Conservation (phyloP, 2,113 vertebrate species). For the Gallinago paraguaiae region DNA sequence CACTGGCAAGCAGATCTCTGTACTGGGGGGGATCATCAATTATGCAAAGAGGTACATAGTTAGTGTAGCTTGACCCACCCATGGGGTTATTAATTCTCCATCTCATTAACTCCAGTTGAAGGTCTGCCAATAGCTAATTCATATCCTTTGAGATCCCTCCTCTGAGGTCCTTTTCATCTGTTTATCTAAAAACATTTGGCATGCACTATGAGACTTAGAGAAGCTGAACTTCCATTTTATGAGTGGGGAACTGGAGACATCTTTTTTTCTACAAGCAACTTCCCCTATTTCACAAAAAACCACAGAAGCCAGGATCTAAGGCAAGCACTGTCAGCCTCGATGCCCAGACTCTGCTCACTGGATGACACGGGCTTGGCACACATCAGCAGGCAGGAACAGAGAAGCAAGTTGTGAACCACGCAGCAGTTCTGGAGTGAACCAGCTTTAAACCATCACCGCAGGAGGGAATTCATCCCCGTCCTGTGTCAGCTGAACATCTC, state of each 20-base stretch:
- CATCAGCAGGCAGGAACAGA: background rate
- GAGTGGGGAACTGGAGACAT: rapidly evolving
- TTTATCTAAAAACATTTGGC: background rate
- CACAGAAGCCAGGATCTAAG: background rate
- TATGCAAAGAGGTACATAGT: conserved; percentile 2
- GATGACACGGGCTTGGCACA: background rate
- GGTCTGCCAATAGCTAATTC: background rate
- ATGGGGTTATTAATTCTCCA: background rate
- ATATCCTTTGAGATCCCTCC: background rate
- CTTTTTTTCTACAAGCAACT: background rate
- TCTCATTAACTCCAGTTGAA: conserved; percentile 6
- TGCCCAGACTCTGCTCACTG: background rate
- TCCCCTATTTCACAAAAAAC: background rate
- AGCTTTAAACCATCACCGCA: background rate
- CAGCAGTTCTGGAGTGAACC: background rate
- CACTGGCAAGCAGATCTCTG: background rate
- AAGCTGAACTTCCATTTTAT: background rate
- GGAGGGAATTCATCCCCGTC: background rate
- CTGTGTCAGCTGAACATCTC: background rate
- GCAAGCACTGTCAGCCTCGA: background rate
- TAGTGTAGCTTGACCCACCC: conserved; percentile 1
- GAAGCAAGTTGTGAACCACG: rapidly evolving
- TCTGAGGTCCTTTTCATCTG: background rate
- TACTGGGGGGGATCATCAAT: conserved; percentile 5
- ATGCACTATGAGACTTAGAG: background rate